Conservation (phyloP, 2,888 invertebrate genomes). For the Drosophila peninsularis region DNA sequence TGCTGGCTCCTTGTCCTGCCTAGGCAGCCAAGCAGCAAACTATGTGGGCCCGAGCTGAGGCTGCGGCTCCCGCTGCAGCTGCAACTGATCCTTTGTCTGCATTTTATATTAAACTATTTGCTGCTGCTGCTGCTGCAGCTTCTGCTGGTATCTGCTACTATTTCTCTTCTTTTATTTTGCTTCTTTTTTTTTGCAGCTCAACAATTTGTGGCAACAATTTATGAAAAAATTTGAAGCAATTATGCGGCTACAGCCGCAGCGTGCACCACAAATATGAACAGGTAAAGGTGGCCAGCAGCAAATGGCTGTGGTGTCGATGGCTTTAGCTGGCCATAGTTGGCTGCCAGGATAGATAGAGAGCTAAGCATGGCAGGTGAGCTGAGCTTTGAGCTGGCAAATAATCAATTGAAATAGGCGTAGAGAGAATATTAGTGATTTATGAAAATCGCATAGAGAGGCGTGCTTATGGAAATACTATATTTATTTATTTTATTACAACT, state of each 20-base stretch:
- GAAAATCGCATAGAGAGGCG: not conserved
- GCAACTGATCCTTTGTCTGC: slow-evolving; percentile 64
- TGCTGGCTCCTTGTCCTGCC: slow-evolving; percentile 19
- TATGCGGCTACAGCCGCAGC: slow-evolving; percentile 54
- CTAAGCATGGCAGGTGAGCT: not conserved
- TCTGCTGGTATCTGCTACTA: slow-evolving; percentile 26
- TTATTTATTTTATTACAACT: no score
- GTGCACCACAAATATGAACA: slow-evolving; percentile 35
- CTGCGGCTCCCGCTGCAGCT: slow-evolving; percentile 15
- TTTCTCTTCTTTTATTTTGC: slow-evolving; percentile 34
- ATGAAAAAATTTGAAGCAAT: slow-evolving; percentile 71
- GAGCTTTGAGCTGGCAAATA: slow-evolving; percentile 1
- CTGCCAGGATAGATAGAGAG: not conserved
- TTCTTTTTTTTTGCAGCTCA: slow-evolving; percentile 18
- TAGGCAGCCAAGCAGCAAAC: slow-evolving; percentile 29
- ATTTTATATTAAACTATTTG: slow-evolving; percentile 73
- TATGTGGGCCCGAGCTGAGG: slow-evolving; percentile 48
- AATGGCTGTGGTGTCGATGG: slow-evolving; percentile 2
- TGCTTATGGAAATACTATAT: no score
- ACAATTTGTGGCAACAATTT: slow-evolving; percentile 66
- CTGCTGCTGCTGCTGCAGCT: slow-evolving; percentile 29
- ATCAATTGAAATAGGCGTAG: not conserved
- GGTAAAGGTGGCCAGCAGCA: slow-evolving; percentile 9
- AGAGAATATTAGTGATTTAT: not conserved
- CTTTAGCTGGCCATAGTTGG: not conserved